These are phyloP conservation scores for Leucophenga maculata DNA, from an alignment of 2,888 invertebrate genomes.

Conservation along the genomic window DNA sequence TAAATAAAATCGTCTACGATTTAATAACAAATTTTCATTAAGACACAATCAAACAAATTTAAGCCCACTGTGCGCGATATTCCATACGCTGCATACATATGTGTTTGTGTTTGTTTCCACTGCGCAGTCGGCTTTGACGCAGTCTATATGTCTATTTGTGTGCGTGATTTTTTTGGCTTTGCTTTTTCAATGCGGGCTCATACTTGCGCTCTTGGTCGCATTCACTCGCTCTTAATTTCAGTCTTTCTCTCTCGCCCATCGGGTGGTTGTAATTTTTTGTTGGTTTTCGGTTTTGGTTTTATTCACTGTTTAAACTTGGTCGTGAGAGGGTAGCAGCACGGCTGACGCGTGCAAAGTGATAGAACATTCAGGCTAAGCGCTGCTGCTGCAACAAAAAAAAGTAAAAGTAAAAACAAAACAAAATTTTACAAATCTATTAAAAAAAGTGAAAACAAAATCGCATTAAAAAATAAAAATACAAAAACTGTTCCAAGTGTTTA, in stretches of 20 bases:
- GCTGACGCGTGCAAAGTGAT: conserved; percentile 14
- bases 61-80: too few species aligned
- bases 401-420: conserved; percentile 9
- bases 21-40: too few species aligned
- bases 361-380: background rate
- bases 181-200: conserved; percentile 63
- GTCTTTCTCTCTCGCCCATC: background rate
- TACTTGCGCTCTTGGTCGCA: conserved; percentile 30
- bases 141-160: conserved; percentile 34
- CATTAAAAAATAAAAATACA: background rate
- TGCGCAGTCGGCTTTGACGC: conserved; percentile 5
- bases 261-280: conserved; percentile 63
- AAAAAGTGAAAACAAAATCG: background rate
- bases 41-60: too few species aligned
- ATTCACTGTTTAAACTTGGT: conserved; percentile 71
- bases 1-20: too few species aligned
- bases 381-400: background rate
- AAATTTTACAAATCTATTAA: background rate
- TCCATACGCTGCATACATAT: conserved; percentile 39
- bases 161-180: conserved; percentile 45
- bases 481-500: conserved; percentile 34
- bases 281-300: conserved; percentile 63
- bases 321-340: conserved; percentile 68
- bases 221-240: background rate
- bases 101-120: conserved; percentile 5